These are phyloP conservation scores for Poeciliopsis infans DNA, from an alignment of 2,797 vertebrate species.

Conservation along the genomic window DNA sequence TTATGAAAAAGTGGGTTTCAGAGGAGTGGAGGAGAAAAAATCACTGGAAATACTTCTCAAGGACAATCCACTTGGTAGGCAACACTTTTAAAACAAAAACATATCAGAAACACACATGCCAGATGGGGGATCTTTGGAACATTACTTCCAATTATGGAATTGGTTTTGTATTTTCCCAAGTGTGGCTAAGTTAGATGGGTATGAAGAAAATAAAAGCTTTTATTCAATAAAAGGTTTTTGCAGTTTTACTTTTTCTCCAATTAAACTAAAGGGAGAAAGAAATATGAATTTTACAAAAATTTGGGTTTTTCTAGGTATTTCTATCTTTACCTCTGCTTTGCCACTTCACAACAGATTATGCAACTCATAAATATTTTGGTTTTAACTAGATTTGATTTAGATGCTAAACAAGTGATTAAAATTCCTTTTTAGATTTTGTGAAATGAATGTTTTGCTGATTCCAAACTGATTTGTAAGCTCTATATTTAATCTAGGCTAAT, in stretches of 20 bases:
- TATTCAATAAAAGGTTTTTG: background rate
- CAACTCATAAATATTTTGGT: background rate
- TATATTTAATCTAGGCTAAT: background rate
- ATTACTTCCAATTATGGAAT: background rate
- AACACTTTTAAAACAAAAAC: background rate
- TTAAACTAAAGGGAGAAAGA: background rate
- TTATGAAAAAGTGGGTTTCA: conserved; percentile 98
- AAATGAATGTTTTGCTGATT: background rate
- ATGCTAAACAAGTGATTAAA: background rate
- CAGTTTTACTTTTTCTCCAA: background rate
- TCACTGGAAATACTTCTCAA: conserved; percentile 96
- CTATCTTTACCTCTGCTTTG: background rate
- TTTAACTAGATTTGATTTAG: background rate
- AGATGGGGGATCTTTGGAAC: background rate
- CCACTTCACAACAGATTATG: background rate
- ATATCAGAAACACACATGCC: background rate
- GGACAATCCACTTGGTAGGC: conserved; percentile 90
- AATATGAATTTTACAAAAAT: background rate
- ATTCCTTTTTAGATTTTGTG: background rate
- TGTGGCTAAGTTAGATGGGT: background rate
- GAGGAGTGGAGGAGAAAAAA: conserved; percentile 98
- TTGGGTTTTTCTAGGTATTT: too few relatives aligned
- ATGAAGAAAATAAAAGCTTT: background rate
- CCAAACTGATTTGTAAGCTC: background rate
- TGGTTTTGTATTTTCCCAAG: background rate